phyloP scores from a whole-genome alignment of 2,797 vertebrate species.

The Fistularia commersonii region DNA sequence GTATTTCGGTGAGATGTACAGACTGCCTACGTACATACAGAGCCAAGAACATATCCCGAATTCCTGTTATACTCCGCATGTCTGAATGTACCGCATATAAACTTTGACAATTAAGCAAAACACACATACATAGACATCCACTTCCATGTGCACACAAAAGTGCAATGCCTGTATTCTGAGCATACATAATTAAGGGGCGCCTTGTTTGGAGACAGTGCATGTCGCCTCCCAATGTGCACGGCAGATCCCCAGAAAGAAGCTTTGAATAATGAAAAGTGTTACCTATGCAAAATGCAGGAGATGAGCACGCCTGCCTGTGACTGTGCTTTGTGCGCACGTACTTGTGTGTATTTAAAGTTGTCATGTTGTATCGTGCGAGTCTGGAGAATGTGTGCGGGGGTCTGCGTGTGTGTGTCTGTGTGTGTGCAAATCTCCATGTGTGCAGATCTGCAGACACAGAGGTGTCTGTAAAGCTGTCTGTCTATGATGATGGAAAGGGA shows the following conservation, averaged over 20 bases:
- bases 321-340: constrained; percentile 46
- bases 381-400: constrained; percentile 1
- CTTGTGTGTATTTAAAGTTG: constrained; percentile 9
- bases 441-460: constrained; percentile 29
- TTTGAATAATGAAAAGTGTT: constrained; percentile 84
- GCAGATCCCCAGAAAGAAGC: constrained; percentile 76
- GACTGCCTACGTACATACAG: constrained; percentile 2
- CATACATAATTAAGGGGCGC: constrained; percentile 80
- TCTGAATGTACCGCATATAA: constrained; percentile 18
- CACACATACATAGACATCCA: constrained; percentile 23
- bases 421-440: constrained; percentile 16
- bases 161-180: constrained; percentile 68
- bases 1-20: constrained; percentile 5
- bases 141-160: constrained; percentile 56
- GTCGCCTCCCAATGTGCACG: constrained; percentile 72
- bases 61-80: constrained; percentile 10
- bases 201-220: constrained; percentile 80
- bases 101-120: constrained; percentile 35
- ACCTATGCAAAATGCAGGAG: constrained; percentile 81
- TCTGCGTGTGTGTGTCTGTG: constrained; percentile 2
- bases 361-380: not conserved
- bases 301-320: constrained; percentile 62
- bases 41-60: not conserved
- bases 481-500: constrained; percentile 46
- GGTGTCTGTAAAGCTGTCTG: constrained; percentile 47